Evolutionary conservation across 2,888 invertebrate species (phyloP), one percentile per base, ranked within the genome.

Genomic region (Melolontha melolontha): DNA sequence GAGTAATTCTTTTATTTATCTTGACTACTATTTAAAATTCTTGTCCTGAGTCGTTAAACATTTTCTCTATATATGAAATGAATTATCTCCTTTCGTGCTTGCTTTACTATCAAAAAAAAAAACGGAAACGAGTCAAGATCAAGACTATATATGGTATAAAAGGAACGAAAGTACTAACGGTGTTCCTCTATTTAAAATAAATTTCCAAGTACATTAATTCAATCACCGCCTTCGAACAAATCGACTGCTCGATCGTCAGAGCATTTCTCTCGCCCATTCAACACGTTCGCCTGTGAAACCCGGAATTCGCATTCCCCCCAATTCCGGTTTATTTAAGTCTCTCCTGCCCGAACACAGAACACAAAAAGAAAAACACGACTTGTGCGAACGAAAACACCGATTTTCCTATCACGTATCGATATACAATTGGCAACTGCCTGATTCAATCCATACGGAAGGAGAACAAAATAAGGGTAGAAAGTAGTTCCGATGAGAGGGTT

Each of bases 331-430:
- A 57, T 57, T 57, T 42, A 57, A 42, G 42, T 40, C 17, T 55
- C 54, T 42, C 57, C 44, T 14, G 12, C 29, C 14, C 27, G 5
- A 44, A 42, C 42, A 44, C 27, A 39, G 22, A 12, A 14, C 57
- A 14, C 27, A 44, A 44, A 57, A 57, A 42, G 57, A 44, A 42
- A 14, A 27, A 27, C 42, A 57, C 34, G 34, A 34, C 34, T 34
- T 34, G 34, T 34, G 34, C 34, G 54, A 40, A 44, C 44, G 57
- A 57, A 57, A 57, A 57, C 44, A 57, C 57, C 42, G 57, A 64
- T 67, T 67, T 67, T 67, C 67, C 54, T 63, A 59, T 67, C 67
- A 67, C 67, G 67, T 67, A 67, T 67, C 67, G 67, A 63, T 52
- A 54, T 67, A 67, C 67, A 67, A 67, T 67, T 63, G 67, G 51